Conservation (phyloP, 2,888 invertebrate species). For the Augiades crinisus region DNA sequence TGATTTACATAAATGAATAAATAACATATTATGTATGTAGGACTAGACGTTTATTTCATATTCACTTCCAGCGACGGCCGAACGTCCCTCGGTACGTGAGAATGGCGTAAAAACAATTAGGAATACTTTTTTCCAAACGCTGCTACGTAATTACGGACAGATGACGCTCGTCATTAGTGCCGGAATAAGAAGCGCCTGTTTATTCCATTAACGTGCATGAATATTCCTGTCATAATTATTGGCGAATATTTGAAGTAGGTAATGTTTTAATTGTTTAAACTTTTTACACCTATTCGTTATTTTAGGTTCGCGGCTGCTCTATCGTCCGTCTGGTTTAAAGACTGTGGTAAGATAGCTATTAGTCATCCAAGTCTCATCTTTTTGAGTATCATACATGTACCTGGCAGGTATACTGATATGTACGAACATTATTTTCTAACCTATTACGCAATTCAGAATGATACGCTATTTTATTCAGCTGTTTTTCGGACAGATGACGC, state of each 20-base stretch:
- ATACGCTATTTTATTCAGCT: no score
- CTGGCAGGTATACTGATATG: no score
- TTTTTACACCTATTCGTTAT: neutral
- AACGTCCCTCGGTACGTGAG: slow-evolving; percentile 36
- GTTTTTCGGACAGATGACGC: no score
- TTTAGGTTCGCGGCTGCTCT: no score
- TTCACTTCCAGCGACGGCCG: slow-evolving; percentile 15
- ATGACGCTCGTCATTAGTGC: slow-evolving; percentile 64
- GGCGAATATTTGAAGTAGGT: neutral
- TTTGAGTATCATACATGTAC: no score
- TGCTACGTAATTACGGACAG: slow-evolving; percentile 66
- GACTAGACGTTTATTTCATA: slow-evolving; percentile 6
- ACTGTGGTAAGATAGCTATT: no score
- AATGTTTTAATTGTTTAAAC: neutral
- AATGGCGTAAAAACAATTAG: slow-evolving; percentile 65
- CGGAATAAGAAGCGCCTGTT: slow-evolving; percentile 26
- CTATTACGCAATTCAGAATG: no score
- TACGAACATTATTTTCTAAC: no score
- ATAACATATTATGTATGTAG: neutral
- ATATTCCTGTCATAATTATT: slow-evolving; percentile 17
- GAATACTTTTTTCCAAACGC: slow-evolving; percentile 46
- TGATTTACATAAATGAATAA: no score
- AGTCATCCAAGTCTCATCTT: no score
- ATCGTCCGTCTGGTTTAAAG: no score
- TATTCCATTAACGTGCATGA: slow-evolving; percentile 16